Percentiles rank a stretch among this genome's conserved stretches.
phyloP scores from a whole-genome alignment of 2,888 invertebrate species.

The Oxytorus armatus region DNA sequence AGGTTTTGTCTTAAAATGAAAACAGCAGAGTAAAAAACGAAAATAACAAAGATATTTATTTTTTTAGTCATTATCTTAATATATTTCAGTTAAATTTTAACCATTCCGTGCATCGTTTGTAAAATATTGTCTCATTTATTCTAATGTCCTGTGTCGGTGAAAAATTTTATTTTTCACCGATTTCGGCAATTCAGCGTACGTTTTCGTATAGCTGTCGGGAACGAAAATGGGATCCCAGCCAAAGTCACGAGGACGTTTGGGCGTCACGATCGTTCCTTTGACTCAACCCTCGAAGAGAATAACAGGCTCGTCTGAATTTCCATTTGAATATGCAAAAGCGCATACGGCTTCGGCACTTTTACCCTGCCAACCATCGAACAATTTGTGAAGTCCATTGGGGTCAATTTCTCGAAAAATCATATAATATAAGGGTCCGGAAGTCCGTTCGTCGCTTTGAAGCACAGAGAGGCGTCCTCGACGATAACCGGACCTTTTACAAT shows the following conservation, averaged over 20 bases:
- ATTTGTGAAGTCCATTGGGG: constrained; percentile 92
- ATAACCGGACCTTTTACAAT: constrained; percentile 93
- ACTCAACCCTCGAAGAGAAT: constrained; percentile 91
- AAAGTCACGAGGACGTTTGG: constrained; percentile 94
- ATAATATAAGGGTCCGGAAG: constrained; percentile 98
- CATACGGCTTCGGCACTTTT: constrained; percentile 97
- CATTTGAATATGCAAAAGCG: constrained; percentile 94
- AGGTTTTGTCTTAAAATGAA: too few species aligned
- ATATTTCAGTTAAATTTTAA: too few species aligned
- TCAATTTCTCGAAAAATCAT: constrained; percentile 97
- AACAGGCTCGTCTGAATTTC: constrained; percentile 86
- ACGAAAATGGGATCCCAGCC: constrained; percentile 99
- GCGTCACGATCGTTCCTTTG: constrained; percentile 93
- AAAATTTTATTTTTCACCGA: constrained; percentile 96
- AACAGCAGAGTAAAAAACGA: too few species aligned
- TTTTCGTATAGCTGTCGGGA: constrained; percentile 91
- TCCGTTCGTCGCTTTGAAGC: constrained; percentile 96
- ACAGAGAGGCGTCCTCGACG: constrained; percentile 97
- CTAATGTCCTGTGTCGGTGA: constrained; percentile 92
- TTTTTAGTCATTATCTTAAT: too few species aligned
- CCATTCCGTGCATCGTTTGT: too few species aligned
- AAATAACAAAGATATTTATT: too few species aligned
- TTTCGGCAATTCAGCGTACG: constrained; percentile 96
- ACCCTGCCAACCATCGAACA: constrained; percentile 94
- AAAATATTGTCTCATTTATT: too few species aligned